Base-by-base conservation (phyloP, 2,797 vertebrate species). In the Girardinus metallicus region DNA sequence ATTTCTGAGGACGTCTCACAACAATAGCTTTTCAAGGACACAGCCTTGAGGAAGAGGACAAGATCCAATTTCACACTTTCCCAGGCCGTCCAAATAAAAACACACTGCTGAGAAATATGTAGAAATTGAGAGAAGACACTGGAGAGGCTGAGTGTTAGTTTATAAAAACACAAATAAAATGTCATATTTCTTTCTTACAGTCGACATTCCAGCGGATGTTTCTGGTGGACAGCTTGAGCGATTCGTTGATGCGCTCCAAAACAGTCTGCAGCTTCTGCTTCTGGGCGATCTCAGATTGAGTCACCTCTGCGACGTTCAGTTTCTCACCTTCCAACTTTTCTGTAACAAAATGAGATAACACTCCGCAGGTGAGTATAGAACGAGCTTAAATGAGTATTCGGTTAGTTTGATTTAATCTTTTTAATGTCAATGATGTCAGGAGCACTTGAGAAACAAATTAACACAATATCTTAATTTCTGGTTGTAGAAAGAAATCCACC, bases 261-360 rank as follows among this genome's bases (percentile, higher is more conserved):
- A 99, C 99, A 0, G 98, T 99, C 95, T 99, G 98, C 49, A 99
- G 94, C 89, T 99, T 99, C 92, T 99, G 98, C 75, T 99, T 99
- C 94, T 99, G 99, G 78, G 98, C 98, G 80, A 98, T 98, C 95
- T 99, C 98, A 0, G 98, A 99, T 91, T 99, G 99, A 18, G 98
- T 99, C 90, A 99, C 98, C 95, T 99, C 99, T 0, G 98, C 98
- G 64, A 99, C 98, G 1, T 99, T 99, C 83, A 99, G 95, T 84
- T 98, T 99, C 92, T 98, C 97, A 0, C 98, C 96, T 88, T 99
- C 98, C 78, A 99, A 96, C 92, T 99, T 99, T 88, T 99, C 99
- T 99, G 87, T 73, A 89, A 76, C 34, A 29, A 4, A 21, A 46
- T 4, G 10, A 44, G 43, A 29, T 7, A 36, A 46, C 0, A 7